Base-by-base conservation (phyloP, 2,888 invertebrate genomes). In the Thyatira batis region DNA sequence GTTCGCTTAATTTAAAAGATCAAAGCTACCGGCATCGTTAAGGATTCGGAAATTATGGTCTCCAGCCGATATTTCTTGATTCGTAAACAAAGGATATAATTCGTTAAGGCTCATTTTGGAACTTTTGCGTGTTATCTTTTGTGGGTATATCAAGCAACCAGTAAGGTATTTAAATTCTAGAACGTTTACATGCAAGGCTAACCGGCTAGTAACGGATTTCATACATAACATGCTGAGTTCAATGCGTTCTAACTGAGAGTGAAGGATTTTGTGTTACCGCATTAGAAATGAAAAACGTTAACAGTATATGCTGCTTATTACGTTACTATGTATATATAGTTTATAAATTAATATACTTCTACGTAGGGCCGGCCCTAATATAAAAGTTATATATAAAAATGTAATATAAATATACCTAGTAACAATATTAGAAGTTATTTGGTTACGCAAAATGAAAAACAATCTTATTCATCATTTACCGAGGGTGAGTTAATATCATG, bases 141-240 rank as follows among this genome's bases (percentile, higher is more conserved):
- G 6, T 39, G 11, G 8, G 39, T 39, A 39, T 39, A 39, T 6
- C 6, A 17, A 39, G 13, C 39, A 39, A n/a, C n/a, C n/a, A 17
- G 27, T 27, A 6, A 20, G 10, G n/a, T 10, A 48, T 48, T 25
- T 28, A 27, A 27, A 27, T 48, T 48, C 72, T 69, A 75, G 70
- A 75, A 78, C 71, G 74, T 64, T 57, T 50, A 53, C 48, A 49
- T 52, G 69, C 74, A 80, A 82, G 82, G 84, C 63, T 64, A 68
- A 60, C 74, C 51, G 63, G 71, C 70, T 70, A 65, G 57, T 69
- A 52, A 62, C 58, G 65, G 65, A 66, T 73, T 67, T 61, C 58
- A 55, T 71, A 59, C 67, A 63, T 58, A 65, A 69, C 67, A 63
- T 65, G 73, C 69, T 67, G 66, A 71, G 64, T 70, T 67, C 63